Conservation (phyloP, 2,888 invertebrate genomes). For the Tachina grossa region DNA sequence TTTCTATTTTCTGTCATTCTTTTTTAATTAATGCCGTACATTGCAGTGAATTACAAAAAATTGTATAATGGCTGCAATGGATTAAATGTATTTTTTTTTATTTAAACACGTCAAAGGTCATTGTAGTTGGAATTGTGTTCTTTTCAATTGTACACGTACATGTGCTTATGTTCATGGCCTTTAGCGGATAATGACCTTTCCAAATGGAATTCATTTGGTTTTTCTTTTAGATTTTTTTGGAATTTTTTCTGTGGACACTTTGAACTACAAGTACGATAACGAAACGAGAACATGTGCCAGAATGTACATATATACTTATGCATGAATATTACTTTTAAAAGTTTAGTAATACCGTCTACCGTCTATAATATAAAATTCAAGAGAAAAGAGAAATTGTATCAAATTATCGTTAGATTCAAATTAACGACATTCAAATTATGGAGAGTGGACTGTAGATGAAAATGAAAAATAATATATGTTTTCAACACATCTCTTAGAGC, state of each 20-base stretch:
- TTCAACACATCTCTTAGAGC: too few relatives aligned
- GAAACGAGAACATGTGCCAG: background rate
- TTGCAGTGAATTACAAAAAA: background rate
- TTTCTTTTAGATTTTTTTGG: too few relatives aligned
- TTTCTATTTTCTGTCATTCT: background rate
- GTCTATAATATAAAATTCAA: too few relatives aligned
- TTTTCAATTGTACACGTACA: background rate
- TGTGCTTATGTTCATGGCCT: background rate
- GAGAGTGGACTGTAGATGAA: too few relatives aligned
- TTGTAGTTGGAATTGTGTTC: background rate
- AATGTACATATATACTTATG: too few relatives aligned
- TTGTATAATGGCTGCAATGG: background rate
- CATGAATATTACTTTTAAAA: too few relatives aligned
- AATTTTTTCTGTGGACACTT: background rate
- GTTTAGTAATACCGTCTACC: too few relatives aligned
- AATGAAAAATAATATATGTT: too few relatives aligned
- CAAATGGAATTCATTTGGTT: background rate
- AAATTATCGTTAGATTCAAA: too few relatives aligned
- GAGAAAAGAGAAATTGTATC: too few relatives aligned
- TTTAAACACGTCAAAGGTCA: conserved; percentile 39
- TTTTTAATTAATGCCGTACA: conserved; percentile 7
- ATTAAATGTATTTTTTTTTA: background rate
- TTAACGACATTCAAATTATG: too few relatives aligned
- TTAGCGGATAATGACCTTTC: conserved; percentile 28
- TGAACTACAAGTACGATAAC: background rate